Evolutionary conservation across 2,888 invertebrate species (phyloP).

Genomic region (Morpho achilles): DNA sequence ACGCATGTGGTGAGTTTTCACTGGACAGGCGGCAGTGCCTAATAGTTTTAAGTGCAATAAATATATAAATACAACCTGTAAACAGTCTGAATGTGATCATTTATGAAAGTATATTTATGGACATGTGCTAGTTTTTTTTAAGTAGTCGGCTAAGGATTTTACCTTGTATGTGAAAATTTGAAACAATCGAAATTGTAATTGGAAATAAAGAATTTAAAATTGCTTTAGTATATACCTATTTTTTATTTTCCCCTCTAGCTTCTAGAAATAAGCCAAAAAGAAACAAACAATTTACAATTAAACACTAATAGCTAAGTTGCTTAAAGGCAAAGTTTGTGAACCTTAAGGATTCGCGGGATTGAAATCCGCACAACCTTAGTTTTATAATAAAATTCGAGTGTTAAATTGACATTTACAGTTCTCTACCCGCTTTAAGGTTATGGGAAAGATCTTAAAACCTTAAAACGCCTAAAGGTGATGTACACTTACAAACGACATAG

Average conservation of each 20-base stretch:
- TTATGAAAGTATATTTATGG: constrained; percentile 66
- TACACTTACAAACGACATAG: too few species aligned
- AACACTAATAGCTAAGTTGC: too few species aligned
- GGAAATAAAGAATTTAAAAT: constrained; percentile 47
- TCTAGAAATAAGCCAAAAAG: too few species aligned
- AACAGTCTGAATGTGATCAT: constrained; percentile 69
- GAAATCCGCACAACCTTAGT: too few species aligned
- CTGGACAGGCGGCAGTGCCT: constrained; percentile 53
- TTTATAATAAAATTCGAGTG: too few species aligned
- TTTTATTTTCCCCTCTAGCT: neutral
- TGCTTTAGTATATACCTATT: neutral
- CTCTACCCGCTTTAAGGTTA: too few species aligned
- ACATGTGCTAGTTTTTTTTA: constrained; percentile 43
- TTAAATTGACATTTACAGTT: too few species aligned
- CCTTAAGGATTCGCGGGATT: too few species aligned
- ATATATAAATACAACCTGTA: constrained; percentile 27
- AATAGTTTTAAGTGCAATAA: constrained; percentile 58
- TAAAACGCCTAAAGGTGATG: too few species aligned
- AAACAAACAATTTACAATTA: too few species aligned
- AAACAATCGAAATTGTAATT: constrained; percentile 59
- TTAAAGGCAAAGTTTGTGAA: too few species aligned
- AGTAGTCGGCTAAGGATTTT: constrained; percentile 44
- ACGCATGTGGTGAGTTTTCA: constrained; percentile 76
- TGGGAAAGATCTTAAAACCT: too few species aligned
- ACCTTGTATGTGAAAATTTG: constrained; percentile 62